Evolutionary conservation across 2,113 vertebrate genomes (phyloP).

Genomic region (Seriola rivoliana): DNA sequence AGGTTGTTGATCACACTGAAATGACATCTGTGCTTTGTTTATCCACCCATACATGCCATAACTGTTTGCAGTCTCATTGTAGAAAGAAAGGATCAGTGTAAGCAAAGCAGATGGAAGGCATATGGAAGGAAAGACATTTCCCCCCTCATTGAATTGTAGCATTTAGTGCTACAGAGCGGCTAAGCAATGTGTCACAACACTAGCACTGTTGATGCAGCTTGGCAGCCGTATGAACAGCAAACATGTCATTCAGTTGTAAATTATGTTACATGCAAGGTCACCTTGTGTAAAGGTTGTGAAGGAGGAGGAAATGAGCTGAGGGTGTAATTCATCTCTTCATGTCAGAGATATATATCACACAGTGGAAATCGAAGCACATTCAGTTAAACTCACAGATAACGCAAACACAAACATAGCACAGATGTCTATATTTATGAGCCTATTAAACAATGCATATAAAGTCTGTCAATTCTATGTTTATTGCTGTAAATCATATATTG

Average conservation of each 20-base stretch:
- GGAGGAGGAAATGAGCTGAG: constrained; percentile 69
- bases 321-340: constrained; percentile 71
- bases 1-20: constrained; percentile 46
- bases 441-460: constrained; percentile 40
- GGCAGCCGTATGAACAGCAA: constrained; percentile 65
- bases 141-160: constrained; percentile 49
- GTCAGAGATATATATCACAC: constrained; percentile 64
- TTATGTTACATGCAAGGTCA: constrained; percentile 77
- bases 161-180: constrained; percentile 46
- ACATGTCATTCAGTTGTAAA: constrained; percentile 78
- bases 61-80: constrained; percentile 44
- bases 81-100: constrained; percentile 53
- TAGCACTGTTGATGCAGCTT: constrained; percentile 47
- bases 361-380: constrained; percentile 45
- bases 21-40: constrained; percentile 68
- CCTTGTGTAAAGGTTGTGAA: constrained; percentile 76
- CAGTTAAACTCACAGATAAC: constrained; percentile 57
- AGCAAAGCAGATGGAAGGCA: constrained; percentile 64
- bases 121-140: constrained; percentile 52
- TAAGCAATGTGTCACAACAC: constrained; percentile 65
- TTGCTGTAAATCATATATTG: constrained; percentile 15
- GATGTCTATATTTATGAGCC: constrained; percentile 64
- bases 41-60: constrained; percentile 39
- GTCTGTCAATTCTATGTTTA: constrained; percentile 37
- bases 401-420: constrained; percentile 45